Evolutionary conservation across 1,140 invertebrate species (phyloP).

Genomic region (Coelopa frigida): DNA sequence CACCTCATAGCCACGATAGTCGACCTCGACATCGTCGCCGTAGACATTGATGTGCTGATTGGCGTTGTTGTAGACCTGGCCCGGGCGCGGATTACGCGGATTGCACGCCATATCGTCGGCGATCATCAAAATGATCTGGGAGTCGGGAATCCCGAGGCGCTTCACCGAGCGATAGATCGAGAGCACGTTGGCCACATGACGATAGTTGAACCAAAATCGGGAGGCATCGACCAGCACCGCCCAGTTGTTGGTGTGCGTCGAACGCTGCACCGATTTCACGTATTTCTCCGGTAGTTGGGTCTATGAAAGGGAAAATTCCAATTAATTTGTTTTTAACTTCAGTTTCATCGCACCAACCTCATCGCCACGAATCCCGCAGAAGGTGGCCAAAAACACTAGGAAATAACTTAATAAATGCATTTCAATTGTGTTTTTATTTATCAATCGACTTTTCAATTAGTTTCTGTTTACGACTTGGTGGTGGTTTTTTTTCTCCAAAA

Average conservation of each 20-base stretch:
- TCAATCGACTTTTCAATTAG: not conserved
- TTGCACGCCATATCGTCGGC: conserved; percentile 99
- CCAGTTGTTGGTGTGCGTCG: conserved; percentile 97
- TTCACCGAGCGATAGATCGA: conserved; percentile 98
- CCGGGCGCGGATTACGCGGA: conserved; percentile 93
- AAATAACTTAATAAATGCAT: no score
- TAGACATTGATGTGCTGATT: conserved; percentile 98
- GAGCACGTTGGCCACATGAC: conserved; percentile 97
- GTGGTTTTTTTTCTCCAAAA: no score
- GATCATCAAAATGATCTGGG: conserved; percentile 96
- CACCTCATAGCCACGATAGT: conserved; percentile 96
- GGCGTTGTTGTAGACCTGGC: conserved; percentile 96
- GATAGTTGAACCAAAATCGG: conserved; percentile 99
- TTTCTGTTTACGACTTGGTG: not conserved
- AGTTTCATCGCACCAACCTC: not conserved
- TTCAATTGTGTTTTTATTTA: no score
- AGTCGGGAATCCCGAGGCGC: conserved; percentile 93
- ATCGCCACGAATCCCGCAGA: not conserved
- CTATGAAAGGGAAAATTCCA: not conserved
- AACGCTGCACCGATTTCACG: conserved; percentile 32
- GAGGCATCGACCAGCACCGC: conserved; percentile 97
- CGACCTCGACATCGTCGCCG: conserved; percentile 98
- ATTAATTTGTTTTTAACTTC: not conserved
- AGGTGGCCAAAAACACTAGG: no score
- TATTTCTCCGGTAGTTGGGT: conserved; percentile 27